Evolutionary conservation across 2,113 vertebrate genomes (phyloP), one percentile per base, ranked within the genome.

Genomic region (Erythrolamprus reginae): DNA sequence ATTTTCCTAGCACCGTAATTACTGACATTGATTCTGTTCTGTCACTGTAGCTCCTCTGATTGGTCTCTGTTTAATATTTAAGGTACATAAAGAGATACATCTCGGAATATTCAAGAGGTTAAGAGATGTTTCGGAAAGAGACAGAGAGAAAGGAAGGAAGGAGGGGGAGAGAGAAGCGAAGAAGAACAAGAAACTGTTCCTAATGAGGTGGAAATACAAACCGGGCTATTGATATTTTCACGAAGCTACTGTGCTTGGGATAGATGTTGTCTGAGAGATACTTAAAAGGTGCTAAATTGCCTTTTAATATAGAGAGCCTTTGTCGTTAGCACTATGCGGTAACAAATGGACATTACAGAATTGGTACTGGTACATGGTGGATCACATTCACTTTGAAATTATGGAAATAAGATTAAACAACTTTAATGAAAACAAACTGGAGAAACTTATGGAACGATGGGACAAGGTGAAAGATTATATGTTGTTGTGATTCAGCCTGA

Each of bases 31-130:
- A 96, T 96, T 95, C 93, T 89, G 87, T 10, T 58, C 82, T 93
- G 55, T 92, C 95, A 91, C 91, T 93, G 93, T 94, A 96, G 94
- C 94, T 94, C 94, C 94, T 93, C 90, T 92, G 90, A 84, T 51
- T 92, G 94, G 94, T 90, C 87, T 94, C 94, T 93, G 89, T 95
- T 96, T 96, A 96, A 95, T 96, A 95, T 96, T 96, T 96, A 96
- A 96, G 95, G 92, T 94, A 92, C 92, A 92, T 92, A 89, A 95
- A 94, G 90, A 95, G 90, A 93, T 92, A 77, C 0, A 0, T 93
- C 92, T 94, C 95, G 95, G 94, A 96, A 95, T 96, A 96, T 96
- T 96, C 95, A 96, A 95, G 94, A 95, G 95, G 91, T 94, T 95
- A 95, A 94, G 12, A 47, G 92, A 92, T 95, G 93, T 89, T 92